phyloP scores from a whole-genome alignment of 2,113 vertebrate genomes.

The Neogale vison region DNA sequence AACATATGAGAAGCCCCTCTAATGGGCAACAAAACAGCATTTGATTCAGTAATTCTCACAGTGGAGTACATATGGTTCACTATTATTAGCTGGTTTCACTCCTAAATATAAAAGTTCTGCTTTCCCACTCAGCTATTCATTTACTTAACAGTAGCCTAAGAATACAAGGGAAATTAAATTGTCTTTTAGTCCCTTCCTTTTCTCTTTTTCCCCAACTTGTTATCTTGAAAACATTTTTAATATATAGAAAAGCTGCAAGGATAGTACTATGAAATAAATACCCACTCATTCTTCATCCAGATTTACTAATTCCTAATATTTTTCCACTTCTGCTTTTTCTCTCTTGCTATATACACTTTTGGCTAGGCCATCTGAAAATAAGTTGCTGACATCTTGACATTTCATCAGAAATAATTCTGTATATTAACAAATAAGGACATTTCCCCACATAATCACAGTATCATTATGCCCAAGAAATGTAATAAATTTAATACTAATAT shows the following conservation, averaged over 20 bases:
- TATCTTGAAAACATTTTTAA: conserved; percentile 9
- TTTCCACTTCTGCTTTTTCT: neutral
- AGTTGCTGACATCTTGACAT: neutral
- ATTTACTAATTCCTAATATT: conserved; percentile 14
- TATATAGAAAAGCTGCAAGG: neutral
- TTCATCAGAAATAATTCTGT: neutral
- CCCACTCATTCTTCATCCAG: neutral
- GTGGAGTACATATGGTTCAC: neutral
- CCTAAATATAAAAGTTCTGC: neutral
- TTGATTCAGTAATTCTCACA: neutral
- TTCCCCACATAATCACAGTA: neutral
- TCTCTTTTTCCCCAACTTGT: neutral
- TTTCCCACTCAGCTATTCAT: neutral
- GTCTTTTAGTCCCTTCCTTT: neutral
- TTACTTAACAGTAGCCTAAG: neutral
- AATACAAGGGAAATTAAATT: neutral
- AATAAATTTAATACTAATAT: neutral
- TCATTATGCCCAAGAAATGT: neutral
- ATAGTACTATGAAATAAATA: neutral
- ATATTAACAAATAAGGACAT: neutral
- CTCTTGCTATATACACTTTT: neutral
- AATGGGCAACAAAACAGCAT: neutral
- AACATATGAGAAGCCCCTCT: neutral
- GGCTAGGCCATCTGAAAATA: neutral
- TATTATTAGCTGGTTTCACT: neutral